Conservation (phyloP, 2,888 invertebrate species). For the Desoria tigrina region DNA sequence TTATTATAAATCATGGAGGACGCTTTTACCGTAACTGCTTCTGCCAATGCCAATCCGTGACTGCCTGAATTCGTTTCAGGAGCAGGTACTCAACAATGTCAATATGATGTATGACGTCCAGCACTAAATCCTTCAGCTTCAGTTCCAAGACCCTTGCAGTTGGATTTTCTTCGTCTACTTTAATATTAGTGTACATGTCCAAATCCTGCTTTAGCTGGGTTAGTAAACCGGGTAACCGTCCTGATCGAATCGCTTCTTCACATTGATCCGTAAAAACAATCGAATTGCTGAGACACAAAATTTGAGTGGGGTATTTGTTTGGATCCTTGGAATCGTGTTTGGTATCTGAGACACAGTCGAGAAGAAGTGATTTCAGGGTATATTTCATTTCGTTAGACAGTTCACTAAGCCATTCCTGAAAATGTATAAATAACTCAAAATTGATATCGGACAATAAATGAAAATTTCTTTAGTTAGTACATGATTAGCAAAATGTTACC, state of each 20-base stretch:
- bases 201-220: slow-evolving; percentile 58
- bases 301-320: slow-evolving; percentile 71
- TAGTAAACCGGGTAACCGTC: slow-evolving; percentile 63
- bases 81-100: slow-evolving; percentile 77
- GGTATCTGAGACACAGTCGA: slow-evolving; percentile 60
- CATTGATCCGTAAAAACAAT: slow-evolving; percentile 81
- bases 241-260: slow-evolving; percentile 74
- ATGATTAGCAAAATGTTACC: slow-evolving; percentile 60
- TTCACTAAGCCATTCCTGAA: slow-evolving; percentile 72
- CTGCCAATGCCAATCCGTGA: slow-evolving; percentile 89
- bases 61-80: slow-evolving; percentile 64
- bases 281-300: slow-evolving; percentile 80
- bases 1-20: not conserved
- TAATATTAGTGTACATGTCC: slow-evolving; percentile 59
- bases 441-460: not conserved
- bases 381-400: slow-evolving; percentile 80
- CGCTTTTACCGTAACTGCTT: slow-evolving; percentile 77
- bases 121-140: slow-evolving; percentile 86
- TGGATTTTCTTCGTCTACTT: slow-evolving; percentile 38
- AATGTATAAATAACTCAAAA: slow-evolving; percentile 6
- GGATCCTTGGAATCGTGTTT: slow-evolving; percentile 62
- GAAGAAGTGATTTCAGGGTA: slow-evolving; percentile 71
- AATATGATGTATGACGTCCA: slow-evolving; percentile 91
- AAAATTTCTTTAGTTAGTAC: not conserved
- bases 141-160: slow-evolving; percentile 65